Conservation (phyloP, 2,113 vertebrate species). For the Pipa parva region DNA sequence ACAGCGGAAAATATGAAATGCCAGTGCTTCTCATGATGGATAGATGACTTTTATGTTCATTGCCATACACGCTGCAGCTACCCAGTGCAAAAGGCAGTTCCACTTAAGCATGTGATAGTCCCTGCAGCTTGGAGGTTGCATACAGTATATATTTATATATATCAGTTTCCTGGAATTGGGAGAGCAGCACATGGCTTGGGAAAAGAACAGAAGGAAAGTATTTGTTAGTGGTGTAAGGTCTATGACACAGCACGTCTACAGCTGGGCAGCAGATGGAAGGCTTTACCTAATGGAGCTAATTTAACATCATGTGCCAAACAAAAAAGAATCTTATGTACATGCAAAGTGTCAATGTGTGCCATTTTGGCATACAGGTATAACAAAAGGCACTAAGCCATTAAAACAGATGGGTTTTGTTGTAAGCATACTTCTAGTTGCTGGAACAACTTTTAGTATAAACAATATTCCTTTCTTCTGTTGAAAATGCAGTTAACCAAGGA, state of each 20-base stretch:
- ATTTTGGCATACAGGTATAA: conserved; percentile 14
- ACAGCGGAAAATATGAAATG: too few species aligned
- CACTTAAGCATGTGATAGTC: not conserved
- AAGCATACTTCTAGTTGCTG: conserved; percentile 1
- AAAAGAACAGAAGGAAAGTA: conserved; percentile 23
- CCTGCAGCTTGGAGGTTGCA: conserved; percentile 23
- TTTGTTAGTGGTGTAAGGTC: conserved; percentile 15
- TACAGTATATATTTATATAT: too few species aligned
- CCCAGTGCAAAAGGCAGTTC: not conserved
- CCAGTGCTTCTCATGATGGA: not conserved
- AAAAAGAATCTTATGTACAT: conserved; percentile 22
- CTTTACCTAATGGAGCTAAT: conserved; percentile 30
- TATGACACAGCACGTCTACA: conserved; percentile 13
- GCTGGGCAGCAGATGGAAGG: conserved; percentile 22
- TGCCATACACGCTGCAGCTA: not conserved
- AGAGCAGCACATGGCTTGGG: not conserved
- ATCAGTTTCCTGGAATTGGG: conserved; percentile 11
- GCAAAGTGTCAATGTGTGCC: not conserved
- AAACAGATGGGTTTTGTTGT: conserved; percentile 22
- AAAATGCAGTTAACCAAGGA: too few species aligned
- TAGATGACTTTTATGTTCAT: not conserved
- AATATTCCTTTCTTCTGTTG: too few species aligned
- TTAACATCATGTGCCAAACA: not conserved
- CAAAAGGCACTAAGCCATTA: conserved; percentile 21
- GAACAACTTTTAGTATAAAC: too few species aligned